A percentile compares a stretch with the other conserved stretches of the same genome.
Conservation (phyloP, 1,140 invertebrate genomes). For the Pachypsylla venusta region DNA sequence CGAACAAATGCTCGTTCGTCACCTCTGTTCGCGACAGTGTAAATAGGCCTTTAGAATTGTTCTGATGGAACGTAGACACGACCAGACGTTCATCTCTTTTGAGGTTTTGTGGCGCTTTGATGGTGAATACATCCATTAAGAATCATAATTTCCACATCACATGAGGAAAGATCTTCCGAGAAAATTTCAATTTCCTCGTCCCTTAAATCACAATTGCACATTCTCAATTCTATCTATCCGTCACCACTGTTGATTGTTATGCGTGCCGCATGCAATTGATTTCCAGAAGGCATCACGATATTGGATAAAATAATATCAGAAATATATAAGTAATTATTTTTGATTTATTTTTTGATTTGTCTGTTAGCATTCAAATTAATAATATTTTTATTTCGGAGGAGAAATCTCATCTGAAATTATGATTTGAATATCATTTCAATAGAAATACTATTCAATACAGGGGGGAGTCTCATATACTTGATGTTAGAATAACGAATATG, state of each 20-base stretch:
- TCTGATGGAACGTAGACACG: too few species aligned
- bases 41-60: too few species aligned
- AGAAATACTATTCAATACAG: not conserved
- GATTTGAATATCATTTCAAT: not conserved
- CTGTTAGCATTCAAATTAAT: too few species aligned
- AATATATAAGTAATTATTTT: constrained; percentile 10
- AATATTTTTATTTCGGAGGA: constrained; percentile 3
- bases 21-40: too few species aligned
- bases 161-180: not conserved
- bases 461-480: not conserved
- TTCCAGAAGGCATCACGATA: constrained; percentile 6
- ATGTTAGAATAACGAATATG: not conserved
- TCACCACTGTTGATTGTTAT: too few species aligned
- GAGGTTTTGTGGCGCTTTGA: too few species aligned
- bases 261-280: constrained; percentile 1
- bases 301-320: constrained; percentile 8
- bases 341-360: constrained; percentile 9
- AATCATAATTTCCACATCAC: not conserved
- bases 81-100: too few species aligned
- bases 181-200: too few species aligned
- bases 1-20: too few species aligned
- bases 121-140: constrained; percentile 1
- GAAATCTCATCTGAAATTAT: constrained; percentile 6
- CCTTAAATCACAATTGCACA: too few species aligned
- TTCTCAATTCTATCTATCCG: too few species aligned